Base-by-base conservation (phyloP, 1,140 invertebrate species). In the Radopholus similis region DNA sequence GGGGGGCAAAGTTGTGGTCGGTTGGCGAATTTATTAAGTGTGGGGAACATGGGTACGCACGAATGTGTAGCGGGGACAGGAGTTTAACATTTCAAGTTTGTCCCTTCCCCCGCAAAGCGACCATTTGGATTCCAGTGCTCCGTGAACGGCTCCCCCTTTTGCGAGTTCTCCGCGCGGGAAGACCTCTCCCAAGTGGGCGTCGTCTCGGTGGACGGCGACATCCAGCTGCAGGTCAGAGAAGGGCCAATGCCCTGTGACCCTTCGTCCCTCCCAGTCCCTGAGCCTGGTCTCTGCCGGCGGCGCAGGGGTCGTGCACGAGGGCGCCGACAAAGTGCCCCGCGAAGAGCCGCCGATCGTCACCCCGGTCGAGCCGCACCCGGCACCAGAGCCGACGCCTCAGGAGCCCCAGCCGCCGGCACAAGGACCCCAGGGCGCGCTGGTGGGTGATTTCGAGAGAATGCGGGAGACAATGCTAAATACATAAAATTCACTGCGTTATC, bases 41-140 rank as follows among this genome's bases (percentile, higher is more conserved):
- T n/a, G n/a, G n/a, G n/a, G n/a, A n/a, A n/a, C n/a, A n/a, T n/a
- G n/a, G n/a, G n/a, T n/a, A n/a, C n/a, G n/a, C n/a, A n/a, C n/a
- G n/a, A n/a, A n/a, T n/a, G n/a, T n/a, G n/a, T n/a, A n/a, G n/a
- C n/a, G n/a, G n/a, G 64, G 37, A 15, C 42, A 42, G 21, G n/a
- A 15, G 18, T 15, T 30, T 21, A 40, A 11, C 26, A 15, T 3
- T 34, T 62, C 11, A 21, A 11, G 40, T 64, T 51, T 26, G 13
- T 32, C 55, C 21, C 26, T 15, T 23, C 38, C 6, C 13, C 34
- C n/a, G n/a, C n/a, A n/a, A n/a, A n/a, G n/a, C n/a, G n/a, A n/a
- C n/a, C n/a, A n/a, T n/a, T n/a, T 30, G n/a, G 15, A 26, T 15
- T 66, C 35, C n/a, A 63, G 64, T 60, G 64, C n/a, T 42, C 54